Evolutionary conservation across 2,113 vertebrate species (phyloP), one percentile per base, ranked within the genome.

Genomic region (Hypomesus transpacificus): DNA sequence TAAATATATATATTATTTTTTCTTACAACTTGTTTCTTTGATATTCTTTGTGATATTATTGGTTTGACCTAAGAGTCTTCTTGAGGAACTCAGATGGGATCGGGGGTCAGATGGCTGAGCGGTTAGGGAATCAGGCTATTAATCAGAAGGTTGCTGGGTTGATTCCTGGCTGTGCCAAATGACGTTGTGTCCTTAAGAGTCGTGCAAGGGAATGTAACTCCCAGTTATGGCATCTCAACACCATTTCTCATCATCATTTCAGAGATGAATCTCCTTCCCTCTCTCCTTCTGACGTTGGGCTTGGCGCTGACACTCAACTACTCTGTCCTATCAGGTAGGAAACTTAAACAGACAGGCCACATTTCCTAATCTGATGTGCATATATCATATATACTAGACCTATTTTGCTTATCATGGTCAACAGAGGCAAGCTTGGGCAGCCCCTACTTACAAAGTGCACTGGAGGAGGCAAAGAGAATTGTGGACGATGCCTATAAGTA

Each of bases 401-500:
- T 21, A 59, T 21, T 22, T 26, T 70, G 24, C 26, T 22, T 26
- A 14, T 59, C 57, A 21, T 21, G 57, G 57, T 13, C 57, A 66
- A 57, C 69, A 80, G 82, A 16, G 24, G 68, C 83, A 24, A 21
- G 62, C 63, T 77, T 91, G 16, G 82, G 74, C 0, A 92, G 87
- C 2, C 4, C 66, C 0, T 60, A 88, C 34, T 78, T 97, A 39
- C 81, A 90, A 54, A 74, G 72, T n/a, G 90, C 90, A 16, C 83
- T 93, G 80, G 61, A 90, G 0, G 86, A 95, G 34, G 94, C 95
- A 50, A 95, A 91, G 83, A 79, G 26, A 60, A 31, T 92, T 0
- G 94, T 97, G 69, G 93, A 98, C 66, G 84, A 85, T 3, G 92
- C 95, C 0, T 96, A 96, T 84, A 92, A 88, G 63, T 89, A 76